Evolutionary conservation across 2,797 vertebrate genomes (phyloP).

Genomic region (Zalophus californianus): DNA sequence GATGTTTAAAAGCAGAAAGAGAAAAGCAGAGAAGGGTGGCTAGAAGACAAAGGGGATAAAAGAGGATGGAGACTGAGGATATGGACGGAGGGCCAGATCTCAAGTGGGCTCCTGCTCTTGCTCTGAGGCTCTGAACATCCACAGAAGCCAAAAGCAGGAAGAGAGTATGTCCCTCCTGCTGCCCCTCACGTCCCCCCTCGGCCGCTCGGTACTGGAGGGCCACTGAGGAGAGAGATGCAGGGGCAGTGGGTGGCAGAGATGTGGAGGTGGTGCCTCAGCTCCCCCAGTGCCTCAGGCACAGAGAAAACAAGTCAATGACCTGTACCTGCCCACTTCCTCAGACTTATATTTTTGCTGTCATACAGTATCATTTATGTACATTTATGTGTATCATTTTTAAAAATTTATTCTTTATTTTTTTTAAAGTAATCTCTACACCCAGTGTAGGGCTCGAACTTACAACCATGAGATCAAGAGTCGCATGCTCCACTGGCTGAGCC

Average conservation of each 20-base stretch:
- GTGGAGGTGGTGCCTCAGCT: background rate
- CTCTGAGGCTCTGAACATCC: background rate
- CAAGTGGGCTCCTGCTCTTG: background rate
- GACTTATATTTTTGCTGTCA: background rate
- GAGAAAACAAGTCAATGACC: background rate
- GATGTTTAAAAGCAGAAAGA: background rate
- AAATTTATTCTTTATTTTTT: background rate
- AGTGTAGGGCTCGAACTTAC: background rate
- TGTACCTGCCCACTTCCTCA: background rate
- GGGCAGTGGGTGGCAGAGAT: background rate
- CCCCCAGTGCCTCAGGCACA: background rate
- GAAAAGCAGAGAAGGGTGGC: background rate
- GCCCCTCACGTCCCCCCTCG: rapidly evolving
- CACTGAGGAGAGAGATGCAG: background rate
- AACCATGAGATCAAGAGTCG: background rate
- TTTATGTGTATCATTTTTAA: background rate
- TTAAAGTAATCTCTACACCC: background rate
- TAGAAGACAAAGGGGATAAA: too few relatives aligned
- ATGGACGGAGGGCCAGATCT: background rate
- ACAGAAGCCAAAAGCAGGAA: background rate
- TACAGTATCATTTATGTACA: background rate
- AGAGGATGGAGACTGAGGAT: background rate
- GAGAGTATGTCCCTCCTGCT: background rate
- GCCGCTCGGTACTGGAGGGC: background rate
- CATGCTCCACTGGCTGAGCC: background rate